These are phyloP conservation scores for Penaeus japonicus DNA, from an alignment of 1,140 invertebrate species.

Conservation along the genomic window DNA sequence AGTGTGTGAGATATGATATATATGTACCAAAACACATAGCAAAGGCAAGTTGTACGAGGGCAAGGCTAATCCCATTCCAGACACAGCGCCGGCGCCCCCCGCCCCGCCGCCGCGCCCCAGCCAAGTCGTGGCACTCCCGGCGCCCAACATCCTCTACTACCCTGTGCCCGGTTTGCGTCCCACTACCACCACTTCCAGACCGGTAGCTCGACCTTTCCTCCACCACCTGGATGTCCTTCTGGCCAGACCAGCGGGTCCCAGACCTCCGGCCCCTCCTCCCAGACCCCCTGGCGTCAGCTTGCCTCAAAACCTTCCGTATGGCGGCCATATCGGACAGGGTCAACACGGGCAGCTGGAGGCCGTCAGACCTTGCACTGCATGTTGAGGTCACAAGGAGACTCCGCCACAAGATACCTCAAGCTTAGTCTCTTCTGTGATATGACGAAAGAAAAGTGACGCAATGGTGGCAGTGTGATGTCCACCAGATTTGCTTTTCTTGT, in stretches of 20 bases:
- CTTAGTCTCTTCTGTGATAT: neutral
- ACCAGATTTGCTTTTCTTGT: neutral
- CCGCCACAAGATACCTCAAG: neutral
- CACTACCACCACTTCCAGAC: neutral
- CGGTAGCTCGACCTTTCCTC: neutral
- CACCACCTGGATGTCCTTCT: neutral
- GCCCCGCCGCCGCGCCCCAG: too few relatives aligned
- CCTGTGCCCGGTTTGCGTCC: too few relatives aligned
- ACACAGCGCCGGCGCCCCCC: too few relatives aligned
- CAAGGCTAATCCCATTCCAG: too few relatives aligned
- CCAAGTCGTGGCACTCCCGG: too few relatives aligned
- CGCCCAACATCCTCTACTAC: too few relatives aligned
- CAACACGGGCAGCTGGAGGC: neutral
- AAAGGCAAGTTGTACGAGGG: too few relatives aligned
- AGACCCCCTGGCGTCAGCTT: neutral
- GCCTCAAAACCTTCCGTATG: neutral
- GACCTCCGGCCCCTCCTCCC: neutral
- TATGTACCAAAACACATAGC: too few relatives aligned
- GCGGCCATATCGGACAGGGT: neutral
- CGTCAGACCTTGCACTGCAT: neutral
- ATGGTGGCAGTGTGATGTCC: neutral
- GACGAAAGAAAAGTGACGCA: neutral
- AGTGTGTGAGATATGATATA: too few relatives aligned
- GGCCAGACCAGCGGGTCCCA: neutral
- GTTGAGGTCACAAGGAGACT: too few relatives aligned